Evolutionary conservation across 30 jellyfish, hydroid and myxozoan species (phyloP).

Genomic region (Turritopsis rubra): DNA sequence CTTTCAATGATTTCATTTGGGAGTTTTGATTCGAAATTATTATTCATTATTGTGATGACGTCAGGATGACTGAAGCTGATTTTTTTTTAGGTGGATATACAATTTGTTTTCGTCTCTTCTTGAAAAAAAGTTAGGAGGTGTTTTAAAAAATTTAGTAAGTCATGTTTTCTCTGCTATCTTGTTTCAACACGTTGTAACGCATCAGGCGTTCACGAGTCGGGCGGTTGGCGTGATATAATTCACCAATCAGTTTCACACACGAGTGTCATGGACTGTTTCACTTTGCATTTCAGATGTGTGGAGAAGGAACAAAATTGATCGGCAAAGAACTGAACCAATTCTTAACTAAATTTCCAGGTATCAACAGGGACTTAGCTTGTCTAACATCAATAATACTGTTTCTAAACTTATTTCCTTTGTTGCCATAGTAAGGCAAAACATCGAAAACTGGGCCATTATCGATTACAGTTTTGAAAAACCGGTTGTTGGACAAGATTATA

Average conservation of each 20-base stretch:
- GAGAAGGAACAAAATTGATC: neutral
- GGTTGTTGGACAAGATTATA: neutral
- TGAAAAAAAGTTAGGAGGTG: neutral
- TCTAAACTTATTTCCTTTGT: neutral
- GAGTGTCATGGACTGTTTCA: no score
- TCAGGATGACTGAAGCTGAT: neutral
- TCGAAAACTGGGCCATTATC: conserved; percentile 15
- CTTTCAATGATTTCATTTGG: neutral
- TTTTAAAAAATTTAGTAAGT: neutral
- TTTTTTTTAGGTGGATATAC: conserved; percentile 14
- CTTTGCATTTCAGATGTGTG: neutral
- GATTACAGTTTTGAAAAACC: conserved; percentile 10
- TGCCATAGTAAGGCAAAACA: conserved; percentile 6
- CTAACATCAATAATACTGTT: neutral
- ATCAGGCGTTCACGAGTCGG: no score
- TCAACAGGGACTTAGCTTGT: no score
- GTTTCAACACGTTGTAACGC: neutral
- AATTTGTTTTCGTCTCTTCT: neutral
- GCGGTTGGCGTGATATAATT: no score
- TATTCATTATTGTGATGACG: neutral
- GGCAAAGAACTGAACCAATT: neutral
- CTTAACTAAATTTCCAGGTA: conserved; percentile 7
- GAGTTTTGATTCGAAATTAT: neutral
- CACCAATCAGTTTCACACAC: no score
- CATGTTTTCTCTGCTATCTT: neutral